A percentile compares a stretch with the other conserved stretches of the same genome.
Evolutionary conservation across 1,140 invertebrate species (phyloP).

Genomic region (Oscheius sp.): DNA sequence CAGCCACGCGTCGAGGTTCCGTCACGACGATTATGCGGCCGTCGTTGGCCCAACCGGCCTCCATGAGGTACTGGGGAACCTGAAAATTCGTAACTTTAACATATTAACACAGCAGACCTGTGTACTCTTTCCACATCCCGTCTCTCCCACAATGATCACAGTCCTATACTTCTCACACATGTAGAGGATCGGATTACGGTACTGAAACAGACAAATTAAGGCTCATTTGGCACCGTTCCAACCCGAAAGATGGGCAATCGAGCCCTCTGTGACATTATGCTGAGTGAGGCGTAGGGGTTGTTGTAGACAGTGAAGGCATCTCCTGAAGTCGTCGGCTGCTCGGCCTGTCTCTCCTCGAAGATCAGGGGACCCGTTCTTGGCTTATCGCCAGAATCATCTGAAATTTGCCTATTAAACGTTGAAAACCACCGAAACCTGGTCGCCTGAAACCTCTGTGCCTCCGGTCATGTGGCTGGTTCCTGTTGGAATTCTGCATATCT

Average conservation of each 20-base stretch:
- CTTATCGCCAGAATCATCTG: conserved; percentile 18
- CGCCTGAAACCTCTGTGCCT: not conserved
- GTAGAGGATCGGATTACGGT: conserved; percentile 58
- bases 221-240: not conserved
- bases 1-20: conserved; percentile 85
- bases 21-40: conserved; percentile 77
- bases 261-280: conserved; percentile 55
- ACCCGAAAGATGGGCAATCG: conserved; percentile 57
- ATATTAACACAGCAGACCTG: conserved; percentile 82
- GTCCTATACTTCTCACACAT: conserved; percentile 82
- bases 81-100: conserved; percentile 36
- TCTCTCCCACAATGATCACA: conserved; percentile 85
- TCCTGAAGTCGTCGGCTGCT: not conserved
- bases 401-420: not conserved
- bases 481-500: too few relatives aligned
- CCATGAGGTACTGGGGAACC: conserved; percentile 76
- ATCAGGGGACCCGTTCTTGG: conserved; percentile 35
- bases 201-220: conserved; percentile 30
- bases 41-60: conserved; percentile 76
- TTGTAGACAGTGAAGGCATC: conserved; percentile 42
- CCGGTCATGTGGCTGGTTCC: too few relatives aligned
- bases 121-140: conserved; percentile 93
- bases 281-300: conserved; percentile 56
- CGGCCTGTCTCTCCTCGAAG: conserved; percentile 31
- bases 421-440: not conserved